Percentiles rank a stretch among this genome's conserved stretches.
Evolutionary conservation across 2,797 vertebrate species (phyloP).

Genomic region (Onychomys leucogaster): DNA sequence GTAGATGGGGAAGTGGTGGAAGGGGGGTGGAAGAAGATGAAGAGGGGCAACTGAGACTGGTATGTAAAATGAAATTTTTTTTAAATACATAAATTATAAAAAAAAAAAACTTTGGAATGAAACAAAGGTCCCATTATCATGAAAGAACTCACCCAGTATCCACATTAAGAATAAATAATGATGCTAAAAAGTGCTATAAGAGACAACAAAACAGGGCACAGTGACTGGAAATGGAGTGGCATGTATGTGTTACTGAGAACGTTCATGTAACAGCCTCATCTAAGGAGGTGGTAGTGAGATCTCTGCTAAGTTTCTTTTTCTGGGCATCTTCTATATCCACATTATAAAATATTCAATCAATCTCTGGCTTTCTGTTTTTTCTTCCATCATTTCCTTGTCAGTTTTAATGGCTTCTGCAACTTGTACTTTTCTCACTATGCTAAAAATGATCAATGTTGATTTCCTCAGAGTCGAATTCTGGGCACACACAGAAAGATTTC

Average conservation of each 20-base stretch:
- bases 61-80: too few relatives aligned
- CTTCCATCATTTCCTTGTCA: constrained; percentile 16
- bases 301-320: background rate
- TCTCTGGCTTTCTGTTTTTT: background rate
- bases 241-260: background rate
- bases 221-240: background rate
- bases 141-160: background rate
- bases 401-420: background rate
- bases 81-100: too few relatives aligned
- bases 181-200: background rate
- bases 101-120: background rate
- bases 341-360: background rate
- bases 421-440: background rate
- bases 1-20: too few relatives aligned
- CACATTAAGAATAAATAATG: background rate
- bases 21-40: too few relatives aligned
- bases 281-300: background rate
- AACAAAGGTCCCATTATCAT: background rate
- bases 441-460: constrained; percentile 34
- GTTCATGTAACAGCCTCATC: background rate
- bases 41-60: too few relatives aligned
- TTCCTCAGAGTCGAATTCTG: constrained; percentile 18
- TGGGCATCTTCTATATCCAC: background rate
- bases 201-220: background rate
- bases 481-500: background rate